A percentile compares a stretch with the other conserved stretches of the same genome.
Evolutionary conservation across 2,797 vertebrate genomes (phyloP).

Genomic region (Aselliscus stoliczkanus): DNA sequence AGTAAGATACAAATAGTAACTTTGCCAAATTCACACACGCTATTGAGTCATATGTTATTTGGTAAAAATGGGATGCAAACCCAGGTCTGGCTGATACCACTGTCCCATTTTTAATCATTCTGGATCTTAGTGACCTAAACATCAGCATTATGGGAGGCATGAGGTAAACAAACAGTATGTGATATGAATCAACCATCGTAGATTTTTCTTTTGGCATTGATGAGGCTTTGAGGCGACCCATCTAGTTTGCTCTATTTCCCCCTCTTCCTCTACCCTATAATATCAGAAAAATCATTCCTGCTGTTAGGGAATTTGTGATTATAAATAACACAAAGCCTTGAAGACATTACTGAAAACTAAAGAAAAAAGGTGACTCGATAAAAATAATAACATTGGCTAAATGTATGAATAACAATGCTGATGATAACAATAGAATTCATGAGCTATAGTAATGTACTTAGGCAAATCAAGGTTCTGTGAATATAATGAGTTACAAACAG

Average conservation of each 20-base stretch:
- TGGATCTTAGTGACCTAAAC: background rate
- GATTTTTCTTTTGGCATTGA: background rate
- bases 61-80: background rate
- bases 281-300: background rate
- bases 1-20: background rate
- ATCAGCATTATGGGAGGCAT: background rate
- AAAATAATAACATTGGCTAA: constrained; percentile 43
- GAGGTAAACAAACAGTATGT: background rate
- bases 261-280: background rate
- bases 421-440: constrained; percentile 16
- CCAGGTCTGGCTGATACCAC: background rate
- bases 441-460: background rate
- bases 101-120: background rate
- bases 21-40: background rate
- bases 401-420: constrained; percentile 27
- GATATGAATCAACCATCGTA: background rate
- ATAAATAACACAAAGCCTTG: constrained; percentile 45
- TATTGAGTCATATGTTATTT: background rate
- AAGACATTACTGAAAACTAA: constrained; percentile 30
- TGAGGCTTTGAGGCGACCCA: background rate
- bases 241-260: background rate
- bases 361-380: constrained; percentile 33
- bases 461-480: constrained; percentile 41
- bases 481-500: constrained; percentile 40
- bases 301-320: background rate